Base-by-base conservation (phyloP, 2,888 invertebrate genomes). In the Metacarcinus magister region DNA sequence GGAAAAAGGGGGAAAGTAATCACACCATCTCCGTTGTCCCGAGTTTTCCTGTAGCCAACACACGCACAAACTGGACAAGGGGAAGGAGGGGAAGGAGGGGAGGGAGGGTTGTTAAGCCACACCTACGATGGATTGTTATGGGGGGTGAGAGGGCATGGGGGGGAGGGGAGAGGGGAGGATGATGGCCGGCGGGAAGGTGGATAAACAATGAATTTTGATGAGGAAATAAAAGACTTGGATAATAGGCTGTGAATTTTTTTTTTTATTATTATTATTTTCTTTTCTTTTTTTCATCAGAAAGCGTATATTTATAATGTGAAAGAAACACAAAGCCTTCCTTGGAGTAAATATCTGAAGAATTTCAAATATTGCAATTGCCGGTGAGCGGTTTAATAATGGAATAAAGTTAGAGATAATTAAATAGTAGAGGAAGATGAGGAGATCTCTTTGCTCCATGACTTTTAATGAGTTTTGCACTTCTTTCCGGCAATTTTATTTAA, bases 201-300 rank as follows among this genome's bases (percentile, higher is more conserved):
- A n/a, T 91, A 91, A 91, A 91, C 91, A 44, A 91, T 48, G 91
- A 48, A 91, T 91, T 91, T 44, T 91, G 44, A 91, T 91, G 91
- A 91, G 46, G 91, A 28, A 91, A 46, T n/a, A 48, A 48, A n/a
- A 44, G 44, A 48, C 44, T 90, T n/a, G 23, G 46, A n/a, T 91
- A 91, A 87, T 87, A 87, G 39, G 87, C 28, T 32, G 39, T 39
- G 87, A 32, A 32, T 3, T 28, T 87, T 32, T 87, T 87, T 87
- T 39, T 39, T 39, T 67, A n/a, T n/a, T n/a, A n/a, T n/a, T n/a
- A n/a, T n/a, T n/a, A n/a, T n/a, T n/a, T n/a, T n/a, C n/a, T 39
- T 39, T 39, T 39, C 2, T 39, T 39, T 39, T 39, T 39, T 39
- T 39, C 39, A 39, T 39, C 39, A 10, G 39, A n/a, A 87, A 87